Percentiles rank a stretch among this genome's conserved stretches.
Conservation (phyloP, 1,140 invertebrate species). For the Phortica variegata region DNA sequence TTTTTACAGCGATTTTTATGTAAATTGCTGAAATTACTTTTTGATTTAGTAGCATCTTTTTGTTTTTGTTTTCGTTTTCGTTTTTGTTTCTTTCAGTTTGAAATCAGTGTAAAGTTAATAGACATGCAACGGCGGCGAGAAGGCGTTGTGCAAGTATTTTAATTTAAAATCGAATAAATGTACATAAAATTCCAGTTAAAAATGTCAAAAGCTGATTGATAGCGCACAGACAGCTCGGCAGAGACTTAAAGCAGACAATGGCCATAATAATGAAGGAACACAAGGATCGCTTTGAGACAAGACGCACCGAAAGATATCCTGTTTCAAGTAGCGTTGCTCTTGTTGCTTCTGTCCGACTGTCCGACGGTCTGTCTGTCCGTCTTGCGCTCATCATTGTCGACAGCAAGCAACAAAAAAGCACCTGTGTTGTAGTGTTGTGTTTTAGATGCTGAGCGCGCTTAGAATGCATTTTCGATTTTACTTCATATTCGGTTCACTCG, state of each 20-base stretch:
- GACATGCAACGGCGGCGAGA: too few relatives aligned
- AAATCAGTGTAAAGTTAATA: too few relatives aligned
- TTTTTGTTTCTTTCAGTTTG: conserved; percentile 3
- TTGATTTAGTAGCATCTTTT: conserved; percentile 17
- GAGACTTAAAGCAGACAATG: not conserved
- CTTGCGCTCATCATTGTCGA: conserved; percentile 28
- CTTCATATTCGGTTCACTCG: not conserved
- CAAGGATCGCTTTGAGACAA: not conserved
- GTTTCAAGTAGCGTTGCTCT: conserved; percentile 20
- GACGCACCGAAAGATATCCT: conserved; percentile 23
- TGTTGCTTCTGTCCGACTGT: not conserved
- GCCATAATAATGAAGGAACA: not conserved
- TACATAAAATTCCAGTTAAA: conserved; percentile 52
- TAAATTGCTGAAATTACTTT: conserved; percentile 46
- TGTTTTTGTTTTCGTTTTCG: conserved; percentile 3
- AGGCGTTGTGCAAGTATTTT: conserved; percentile 20
- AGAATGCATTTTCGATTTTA: too few relatives aligned
- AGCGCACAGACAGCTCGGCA: conserved; percentile 42
- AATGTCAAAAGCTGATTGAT: conserved; percentile 55
- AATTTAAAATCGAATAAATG: conserved; percentile 56
- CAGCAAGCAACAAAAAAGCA: not conserved
- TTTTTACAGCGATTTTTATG: conserved; percentile 40
- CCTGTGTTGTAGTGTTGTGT: not conserved
- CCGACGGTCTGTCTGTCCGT: conserved; percentile 10
- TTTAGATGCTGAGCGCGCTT: too few relatives aligned